Base-by-base conservation (phyloP, 2,797 vertebrate species). In the Heterohyrax brucei region DNA sequence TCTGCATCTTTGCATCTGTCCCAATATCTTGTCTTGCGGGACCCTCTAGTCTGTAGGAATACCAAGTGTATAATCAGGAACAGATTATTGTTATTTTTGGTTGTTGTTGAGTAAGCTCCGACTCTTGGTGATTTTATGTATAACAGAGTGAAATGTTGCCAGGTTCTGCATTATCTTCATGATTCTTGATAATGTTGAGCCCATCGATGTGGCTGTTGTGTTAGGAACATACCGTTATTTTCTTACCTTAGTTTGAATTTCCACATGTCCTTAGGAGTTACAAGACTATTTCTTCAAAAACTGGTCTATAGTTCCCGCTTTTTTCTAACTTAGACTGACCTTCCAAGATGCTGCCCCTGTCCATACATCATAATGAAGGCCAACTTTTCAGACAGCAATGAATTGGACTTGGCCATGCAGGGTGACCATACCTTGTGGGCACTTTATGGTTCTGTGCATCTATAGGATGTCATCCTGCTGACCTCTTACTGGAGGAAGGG, bases 201-300 rank as follows among this genome's bases (percentile, higher is more conserved):
- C n/a, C 68, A 8, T 39, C 39, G 62, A 10, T 64, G 62, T 64
- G 9, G 6, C 19, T 21, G 21, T 62, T 56, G 53, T 56, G 53
- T 56, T 16, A 56, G 18, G 13, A 84, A 2, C 21, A 4, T 22
- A 26, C 62, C 73, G 22, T 9, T 39, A 24, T n/a, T 91, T 94
- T 76, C 22, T 83, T 86, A 81, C 18, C 48, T 91, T 39, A 61
- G 44, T 70, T 87, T 10, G 28, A 72, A 70, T 94, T 91, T 91
- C 53, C 93, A 7, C 28, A 24, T 26, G 16, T 26, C 0, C 33
- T 39, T 28, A 30, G 46, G 28, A 88, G 77, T 64, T 53, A 19
- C 1, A 44, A 72, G 39, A 56, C 3, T 50, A 9, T 94, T 88
- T 86, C 79, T 92, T 95, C 21, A 72, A 95, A 72, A 56, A 33